Evolutionary conservation across 2,113 vertebrate species (phyloP).

Genomic region (Nibea albiflora): DNA sequence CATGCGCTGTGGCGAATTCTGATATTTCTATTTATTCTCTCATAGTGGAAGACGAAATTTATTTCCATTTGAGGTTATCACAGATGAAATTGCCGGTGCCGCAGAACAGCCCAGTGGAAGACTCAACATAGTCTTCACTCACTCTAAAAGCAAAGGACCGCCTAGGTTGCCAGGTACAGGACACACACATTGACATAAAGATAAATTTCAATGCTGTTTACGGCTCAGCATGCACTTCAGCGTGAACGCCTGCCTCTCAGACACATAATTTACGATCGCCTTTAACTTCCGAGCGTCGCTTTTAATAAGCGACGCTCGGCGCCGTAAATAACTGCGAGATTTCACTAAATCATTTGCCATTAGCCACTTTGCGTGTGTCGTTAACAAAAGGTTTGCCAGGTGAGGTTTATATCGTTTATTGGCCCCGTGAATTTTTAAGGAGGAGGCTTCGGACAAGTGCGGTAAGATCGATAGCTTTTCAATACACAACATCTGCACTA

Average conservation of each 20-base stretch:
- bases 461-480: slow-evolving; percentile 67
- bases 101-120: slow-evolving; percentile 31
- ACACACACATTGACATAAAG: slow-evolving; percentile 36
- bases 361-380: slow-evolving; percentile 55
- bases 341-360: slow-evolving; percentile 72
- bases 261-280: slow-evolving; percentile 63
- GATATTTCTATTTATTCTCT: slow-evolving; percentile 71
- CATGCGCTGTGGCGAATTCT: slow-evolving; percentile 44
- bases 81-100: slow-evolving; percentile 55
- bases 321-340: slow-evolving; percentile 67
- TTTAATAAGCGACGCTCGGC: slow-evolving; percentile 65
- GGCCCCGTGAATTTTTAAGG: slow-evolving; percentile 68
- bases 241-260: slow-evolving; percentile 12
- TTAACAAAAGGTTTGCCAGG: slow-evolving; percentile 68
- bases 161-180: slow-evolving; percentile 25
- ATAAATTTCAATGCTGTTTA: slow-evolving; percentile 61
- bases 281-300: slow-evolving; percentile 44
- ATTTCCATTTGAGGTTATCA: slow-evolving; percentile 60
- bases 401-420: slow-evolving; percentile 70
- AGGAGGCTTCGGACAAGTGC: slow-evolving; percentile 50
- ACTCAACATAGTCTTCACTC: slow-evolving; percentile 23
- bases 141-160: slow-evolving; percentile 11
- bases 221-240: slow-evolving; percentile 27
- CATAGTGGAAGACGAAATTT: slow-evolving; percentile 58
- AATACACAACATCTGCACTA: slow-evolving; percentile 45